Evolutionary conservation across 2,113 vertebrate genomes (phyloP).

Genomic region (Rhea americana): DNA sequence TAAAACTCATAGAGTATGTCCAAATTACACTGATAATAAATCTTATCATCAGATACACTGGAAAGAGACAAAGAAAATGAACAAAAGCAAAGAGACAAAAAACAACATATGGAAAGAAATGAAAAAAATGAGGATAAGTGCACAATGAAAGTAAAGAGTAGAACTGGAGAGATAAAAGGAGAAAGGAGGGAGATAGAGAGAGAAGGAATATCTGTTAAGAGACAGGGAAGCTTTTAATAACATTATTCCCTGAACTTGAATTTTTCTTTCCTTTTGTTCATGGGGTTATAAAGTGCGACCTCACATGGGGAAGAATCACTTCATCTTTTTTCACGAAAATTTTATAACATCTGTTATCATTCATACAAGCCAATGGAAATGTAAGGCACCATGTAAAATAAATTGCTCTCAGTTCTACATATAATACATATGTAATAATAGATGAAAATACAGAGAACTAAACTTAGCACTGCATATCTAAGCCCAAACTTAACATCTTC

Average conservation of each 20-base stretch:
- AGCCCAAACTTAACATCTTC: not conserved
- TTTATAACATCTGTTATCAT: not conserved
- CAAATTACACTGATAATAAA: not conserved
- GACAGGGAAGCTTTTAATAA: not conserved
- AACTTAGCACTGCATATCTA: not conserved
- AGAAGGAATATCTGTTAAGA: rapidly evolving
- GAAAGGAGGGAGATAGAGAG: not conserved
- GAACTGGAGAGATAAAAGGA: not conserved
- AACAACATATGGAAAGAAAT: not conserved
- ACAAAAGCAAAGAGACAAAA: not conserved
- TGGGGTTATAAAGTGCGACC: not conserved
- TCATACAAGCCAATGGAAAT: not conserved
- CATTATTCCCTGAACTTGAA: not conserved
- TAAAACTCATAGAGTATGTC: not conserved
- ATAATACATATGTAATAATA: not conserved
- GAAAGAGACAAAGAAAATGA: not conserved
- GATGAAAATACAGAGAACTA: not conserved
- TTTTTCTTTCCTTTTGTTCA: not conserved
- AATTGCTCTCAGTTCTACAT: not conserved
- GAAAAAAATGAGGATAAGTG: not conserved
- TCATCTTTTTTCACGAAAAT: not conserved
- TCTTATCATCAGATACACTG: not conserved
- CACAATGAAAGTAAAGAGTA: not conserved
- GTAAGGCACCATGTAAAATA: not conserved
- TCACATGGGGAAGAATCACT: not conserved